Conservation (phyloP, 2,797 vertebrate genomes). For the Somateria mollissima region DNA sequence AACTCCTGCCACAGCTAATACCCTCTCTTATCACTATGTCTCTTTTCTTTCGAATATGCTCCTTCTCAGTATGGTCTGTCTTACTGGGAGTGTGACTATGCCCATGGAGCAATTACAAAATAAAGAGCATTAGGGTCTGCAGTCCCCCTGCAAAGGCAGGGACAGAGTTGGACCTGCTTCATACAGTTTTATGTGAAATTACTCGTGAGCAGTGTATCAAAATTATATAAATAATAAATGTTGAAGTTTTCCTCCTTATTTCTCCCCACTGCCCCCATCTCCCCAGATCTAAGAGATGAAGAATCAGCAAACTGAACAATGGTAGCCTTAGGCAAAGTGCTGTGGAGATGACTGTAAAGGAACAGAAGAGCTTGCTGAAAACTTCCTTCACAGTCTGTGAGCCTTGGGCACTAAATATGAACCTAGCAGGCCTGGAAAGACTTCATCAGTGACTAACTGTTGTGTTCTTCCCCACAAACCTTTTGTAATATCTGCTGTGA, state of each 20-base stretch:
- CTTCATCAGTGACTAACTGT: neutral
- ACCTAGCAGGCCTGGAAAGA: neutral
- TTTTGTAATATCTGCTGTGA: neutral
- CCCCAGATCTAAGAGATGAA: neutral
- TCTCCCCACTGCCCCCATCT: neutral
- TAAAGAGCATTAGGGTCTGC: neutral
- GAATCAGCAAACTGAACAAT: slow-evolving; percentile 13
- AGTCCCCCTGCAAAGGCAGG: neutral
- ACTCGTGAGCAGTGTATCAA: neutral
- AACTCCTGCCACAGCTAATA: neutral
- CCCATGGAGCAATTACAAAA: neutral
- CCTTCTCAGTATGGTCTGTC: neutral
- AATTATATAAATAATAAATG: neutral
- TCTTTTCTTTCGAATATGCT: neutral
- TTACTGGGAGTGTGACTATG: accelerated
- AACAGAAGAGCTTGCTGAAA: slow-evolving; percentile 22
- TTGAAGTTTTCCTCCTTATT: slow-evolving; percentile 7
- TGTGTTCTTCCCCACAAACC: neutral
- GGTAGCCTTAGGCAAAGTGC: slow-evolving; percentile 36
- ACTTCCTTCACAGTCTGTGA: slow-evolving; percentile 3
- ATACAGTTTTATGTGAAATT: neutral
- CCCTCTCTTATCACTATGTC: neutral
- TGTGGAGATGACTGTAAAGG: slow-evolving; percentile 8
- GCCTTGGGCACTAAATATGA: neutral
- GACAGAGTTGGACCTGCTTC: neutral